Base-by-base conservation (phyloP, 1,140 invertebrate species). In the Drosophila athabasca region DNA sequence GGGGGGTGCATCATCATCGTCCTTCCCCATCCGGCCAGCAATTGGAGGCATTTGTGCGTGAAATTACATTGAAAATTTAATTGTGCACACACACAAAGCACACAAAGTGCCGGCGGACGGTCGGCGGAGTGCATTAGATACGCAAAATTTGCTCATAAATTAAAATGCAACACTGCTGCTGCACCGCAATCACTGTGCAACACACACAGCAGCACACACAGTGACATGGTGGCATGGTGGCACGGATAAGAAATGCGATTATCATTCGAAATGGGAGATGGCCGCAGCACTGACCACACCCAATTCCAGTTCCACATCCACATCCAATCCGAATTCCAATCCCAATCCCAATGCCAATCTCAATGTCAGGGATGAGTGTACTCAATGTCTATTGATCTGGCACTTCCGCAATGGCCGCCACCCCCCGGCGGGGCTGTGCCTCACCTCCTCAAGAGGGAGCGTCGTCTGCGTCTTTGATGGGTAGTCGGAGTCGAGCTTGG, bases 11-110 rank as follows among this genome's bases (percentile, higher is more conserved):
- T 35, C 39, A 26, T 39, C 60, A 39, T 39, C 35, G 8, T 31
- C 48, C 35, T 11, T 26, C 35, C 15, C 39, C 54, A 57, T 71
- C 44, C 49, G 64, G 41, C 53, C 19, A 66, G 71, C 80, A 72
- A 74, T 84, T 84, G 67, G 50, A 81, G 81, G 77, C 81, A 85
- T 77, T 85, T 81, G 81, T 51, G 81, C 81, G 69, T 85, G 77
- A 85, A 85, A 85, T 85, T 85, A 85, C 81, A 85, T 85, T 85
- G 73, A 80, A 85, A 85, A 85, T 85, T 85, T 85, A 85, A 85
- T 85, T 75, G 81, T 65, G 81, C 81, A 79, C 75, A 78, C 66
- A 65, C 39, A 52, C 39, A 24, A 39, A 39, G 35, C 31, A 39
- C 22, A 26, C 17, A 41, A 11, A 39, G 6, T 9, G 17, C 13